A percentile compares a stretch with the other conserved stretches of the same genome.
These are phyloP conservation scores for Colistium nudipinnis DNA, from an alignment of 2,113 vertebrate genomes.

Conservation along the genomic window DNA sequence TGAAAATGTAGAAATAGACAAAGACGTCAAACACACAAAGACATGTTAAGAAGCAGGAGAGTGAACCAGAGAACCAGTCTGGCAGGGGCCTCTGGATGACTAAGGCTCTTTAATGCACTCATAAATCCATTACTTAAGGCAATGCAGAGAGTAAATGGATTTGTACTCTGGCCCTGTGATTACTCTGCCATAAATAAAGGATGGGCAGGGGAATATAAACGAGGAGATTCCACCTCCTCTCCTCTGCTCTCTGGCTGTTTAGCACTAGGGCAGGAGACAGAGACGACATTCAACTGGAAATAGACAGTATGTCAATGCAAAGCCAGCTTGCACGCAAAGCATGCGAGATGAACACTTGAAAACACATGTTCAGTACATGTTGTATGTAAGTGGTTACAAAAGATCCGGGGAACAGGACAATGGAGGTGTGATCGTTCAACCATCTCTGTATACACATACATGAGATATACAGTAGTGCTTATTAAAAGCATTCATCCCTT, in stretches of 20 bases:
- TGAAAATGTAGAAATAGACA: constrained; percentile 44
- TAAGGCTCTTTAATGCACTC: constrained; percentile 81
- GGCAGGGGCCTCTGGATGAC: constrained; percentile 75
- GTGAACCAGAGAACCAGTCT: constrained; percentile 71
- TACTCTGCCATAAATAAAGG: constrained; percentile 84
- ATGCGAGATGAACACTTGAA: not conserved
- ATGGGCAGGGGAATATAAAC: constrained; percentile 79
- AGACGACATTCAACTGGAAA: constrained; percentile 42
- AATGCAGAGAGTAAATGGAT: constrained; percentile 81
- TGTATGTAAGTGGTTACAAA: not conserved
- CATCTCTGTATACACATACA: not conserved
- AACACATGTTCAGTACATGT: constrained; percentile 13
- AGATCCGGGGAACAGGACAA: not conserved
- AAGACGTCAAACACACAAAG: constrained; percentile 57
- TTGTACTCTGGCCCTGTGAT: constrained; percentile 82
- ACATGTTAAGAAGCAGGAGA: constrained; percentile 55
- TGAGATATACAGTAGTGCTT: not conserved
- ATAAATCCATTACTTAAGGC: constrained; percentile 87
- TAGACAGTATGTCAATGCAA: constrained; percentile 16
- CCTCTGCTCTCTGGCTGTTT: constrained; percentile 55
- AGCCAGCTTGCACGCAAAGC: constrained; percentile 1
- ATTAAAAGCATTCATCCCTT: not conserved
- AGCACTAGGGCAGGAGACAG: constrained; percentile 54
- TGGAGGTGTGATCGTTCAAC: constrained; percentile 6
- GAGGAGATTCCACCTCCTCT: constrained; percentile 69